Base-by-base conservation (phyloP, 2,797 vertebrate genomes). In the Dendrocincla fuliginosa region DNA sequence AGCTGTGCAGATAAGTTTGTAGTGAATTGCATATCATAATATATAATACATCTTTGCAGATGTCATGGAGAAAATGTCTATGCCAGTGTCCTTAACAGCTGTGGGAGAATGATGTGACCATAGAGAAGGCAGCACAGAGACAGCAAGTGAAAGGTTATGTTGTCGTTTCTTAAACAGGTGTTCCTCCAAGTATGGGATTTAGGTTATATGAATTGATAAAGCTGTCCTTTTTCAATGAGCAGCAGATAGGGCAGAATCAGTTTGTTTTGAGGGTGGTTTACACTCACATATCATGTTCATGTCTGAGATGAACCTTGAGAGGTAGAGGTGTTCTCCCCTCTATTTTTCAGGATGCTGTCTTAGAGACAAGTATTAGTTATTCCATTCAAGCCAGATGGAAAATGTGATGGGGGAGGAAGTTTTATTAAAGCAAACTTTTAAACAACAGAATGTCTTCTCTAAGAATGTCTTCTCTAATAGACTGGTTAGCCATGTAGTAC, bases 231-330 rank as follows among this genome's bases (percentile, higher is more conserved):
- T 22, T 42, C 27, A 22, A 1, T 60, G 69, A 76, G 33, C 8
- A 30, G 11, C 41, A 28, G 8, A 35, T 52, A 22, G 25, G 10
- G 12, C 30, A 32, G 7, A 28, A 8, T n/a, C 20, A 17, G 0
- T 57, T 63, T 49, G 6, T 32, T 32, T 61, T 37, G 56, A 59
- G n/a, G 19, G 10, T 55, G 8, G 4, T 39, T 84, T 78, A 9
- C 10, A 12, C 25, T 84, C 13, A 2, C 12, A 2, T 46, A 5
- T 41, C 5, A 0, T 27, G 35, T 52, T 71, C 6, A 6, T 47
- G 0, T 52, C 9, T 16, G 35, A 74, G 44, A 13, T 25, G 4
- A 25, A 35, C 17, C 49, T 33, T 61, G 23, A 47, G n/a, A 74
- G 22, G 41, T 10, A 17, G 18, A 71, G 15, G 11, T 33, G 7